Evolutionary conservation across 2,797 vertebrate species (phyloP).

Genomic region (Notamacropus eugenii): DNA sequence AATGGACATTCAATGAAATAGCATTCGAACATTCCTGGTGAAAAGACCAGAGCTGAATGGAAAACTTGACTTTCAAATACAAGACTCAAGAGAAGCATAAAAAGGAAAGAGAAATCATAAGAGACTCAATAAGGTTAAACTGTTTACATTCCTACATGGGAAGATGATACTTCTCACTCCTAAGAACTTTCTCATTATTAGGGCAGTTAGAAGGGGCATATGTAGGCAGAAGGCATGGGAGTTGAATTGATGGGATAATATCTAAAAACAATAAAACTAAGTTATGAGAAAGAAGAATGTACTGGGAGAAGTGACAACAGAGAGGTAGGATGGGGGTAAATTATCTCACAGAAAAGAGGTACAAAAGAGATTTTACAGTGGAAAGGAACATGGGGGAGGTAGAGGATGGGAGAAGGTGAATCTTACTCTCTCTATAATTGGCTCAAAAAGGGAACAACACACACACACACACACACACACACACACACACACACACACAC

Average conservation of each 20-base stretch:
- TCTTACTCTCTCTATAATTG: neutral
- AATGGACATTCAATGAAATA: neutral
- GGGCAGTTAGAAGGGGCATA: neutral
- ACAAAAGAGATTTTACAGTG: neutral
- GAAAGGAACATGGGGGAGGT: neutral
- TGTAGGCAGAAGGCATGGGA: neutral
- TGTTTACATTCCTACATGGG: neutral
- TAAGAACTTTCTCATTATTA: neutral
- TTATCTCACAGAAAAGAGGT: too few relatives aligned
- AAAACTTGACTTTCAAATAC: too few relatives aligned
- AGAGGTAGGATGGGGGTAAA: neutral
- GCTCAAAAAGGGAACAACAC: too few relatives aligned
- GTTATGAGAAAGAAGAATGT: neutral
- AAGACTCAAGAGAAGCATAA: too few relatives aligned
- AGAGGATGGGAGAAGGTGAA: neutral
- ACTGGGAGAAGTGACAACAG: neutral
- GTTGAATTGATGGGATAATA: neutral
- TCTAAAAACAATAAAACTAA: neutral
- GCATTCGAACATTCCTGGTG: neutral
- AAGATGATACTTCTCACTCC: neutral
- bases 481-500: too few relatives aligned
- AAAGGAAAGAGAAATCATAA: too few relatives aligned
- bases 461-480: too few relatives aligned
- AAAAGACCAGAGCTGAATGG: neutral
- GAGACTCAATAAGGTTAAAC: too few relatives aligned